Conservation (phyloP, 2,888 invertebrate genomes). For the Temnothorax rugatulus region DNA sequence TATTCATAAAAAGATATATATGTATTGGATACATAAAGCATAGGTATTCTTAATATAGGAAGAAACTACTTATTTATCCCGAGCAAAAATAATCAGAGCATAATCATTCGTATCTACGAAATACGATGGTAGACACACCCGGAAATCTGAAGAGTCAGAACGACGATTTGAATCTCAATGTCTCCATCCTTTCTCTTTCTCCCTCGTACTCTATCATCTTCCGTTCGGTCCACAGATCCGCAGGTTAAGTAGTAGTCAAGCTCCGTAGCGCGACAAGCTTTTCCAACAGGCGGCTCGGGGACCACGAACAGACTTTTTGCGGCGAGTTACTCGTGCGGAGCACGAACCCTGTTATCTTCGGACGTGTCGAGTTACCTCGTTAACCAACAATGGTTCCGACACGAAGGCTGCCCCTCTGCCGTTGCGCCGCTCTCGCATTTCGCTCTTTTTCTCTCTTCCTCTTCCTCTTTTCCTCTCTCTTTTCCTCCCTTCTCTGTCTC, state of each 20-base stretch:
- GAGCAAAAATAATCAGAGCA: background rate
- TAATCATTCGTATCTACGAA: conserved; percentile 7
- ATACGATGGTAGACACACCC: background rate
- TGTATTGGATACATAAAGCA: background rate
- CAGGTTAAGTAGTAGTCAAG: conserved; percentile 54
- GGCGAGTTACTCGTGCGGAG: conserved; percentile 81
- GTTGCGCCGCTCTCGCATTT: conserved; percentile 42
- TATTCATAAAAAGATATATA: background rate
- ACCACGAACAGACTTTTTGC: conserved; percentile 78
- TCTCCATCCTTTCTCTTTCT: background rate
- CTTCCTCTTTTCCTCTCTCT: background rate
- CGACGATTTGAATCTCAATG: conserved; percentile 15
- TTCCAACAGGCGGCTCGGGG: conserved; percentile 57
- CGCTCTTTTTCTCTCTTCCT: conserved; percentile 10
- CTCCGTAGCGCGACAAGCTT: conserved; percentile 54
- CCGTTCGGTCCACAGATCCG: conserved; percentile 17
- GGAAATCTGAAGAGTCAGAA: conserved; percentile 16
- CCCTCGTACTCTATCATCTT: background rate
- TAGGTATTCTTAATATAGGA: background rate
- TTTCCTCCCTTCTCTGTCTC: background rate
- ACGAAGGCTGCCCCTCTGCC: conserved; percentile 56
- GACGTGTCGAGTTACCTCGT: conserved; percentile 85
- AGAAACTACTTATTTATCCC: background rate
- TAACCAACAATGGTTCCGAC: conserved; percentile 82
- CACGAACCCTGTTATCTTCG: conserved; percentile 84